Base-by-base conservation (phyloP, 2,888 invertebrate species). In the Brachylomia viminalis region DNA sequence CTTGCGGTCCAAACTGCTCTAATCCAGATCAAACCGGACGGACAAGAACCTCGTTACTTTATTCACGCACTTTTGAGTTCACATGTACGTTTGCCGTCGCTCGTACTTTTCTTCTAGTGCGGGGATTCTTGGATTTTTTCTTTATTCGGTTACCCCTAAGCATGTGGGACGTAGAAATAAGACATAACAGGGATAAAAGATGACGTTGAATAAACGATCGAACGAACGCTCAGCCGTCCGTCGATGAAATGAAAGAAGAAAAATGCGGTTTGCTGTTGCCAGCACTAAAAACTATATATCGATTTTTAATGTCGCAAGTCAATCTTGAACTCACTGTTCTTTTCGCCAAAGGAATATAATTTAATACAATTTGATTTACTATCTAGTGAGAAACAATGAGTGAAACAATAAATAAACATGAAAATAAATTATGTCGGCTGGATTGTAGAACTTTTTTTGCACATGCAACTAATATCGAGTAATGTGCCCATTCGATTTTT, bases 11-110 rank as follows among this genome's bases (percentile, higher is more conserved):
- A 86, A 95, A 95, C 96, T 95, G 95, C 95, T 92, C 82, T 88
- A 93, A 95, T 93, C 96, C 95, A 95, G 96, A 95, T 96, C 88
- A 90, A 96, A 96, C 96, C 95, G 95, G 96, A 96, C 95, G 91
- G 92, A 93, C 92, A 90, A 92, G 91, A 94, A 94, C 94, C 93
- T 94, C 93, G 91, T 92, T 91, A 94, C 92, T 93, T 87, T 87
- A 91, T 91, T 92, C 91, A 93, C 92, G 91, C 93, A 95, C 95
- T 95, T 95, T 95, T 92, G 93, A 95, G 92, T 95, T 95, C 93
- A 95, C 95, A 94, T 95, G 93, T 92, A 94, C 90, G 91, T 91
- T 91, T 88, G 89, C 88, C 86, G 89, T 88, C 75, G 90, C 92
- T 91, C 91, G 93, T 85, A 94, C 93, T 95, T 95, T 95, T 95